A percentile compares a stretch with the other conserved stretches of the same genome.
phyloP scores from a whole-genome alignment of 2,888 invertebrate genomes.

The Cremastinae sp. region DNA sequence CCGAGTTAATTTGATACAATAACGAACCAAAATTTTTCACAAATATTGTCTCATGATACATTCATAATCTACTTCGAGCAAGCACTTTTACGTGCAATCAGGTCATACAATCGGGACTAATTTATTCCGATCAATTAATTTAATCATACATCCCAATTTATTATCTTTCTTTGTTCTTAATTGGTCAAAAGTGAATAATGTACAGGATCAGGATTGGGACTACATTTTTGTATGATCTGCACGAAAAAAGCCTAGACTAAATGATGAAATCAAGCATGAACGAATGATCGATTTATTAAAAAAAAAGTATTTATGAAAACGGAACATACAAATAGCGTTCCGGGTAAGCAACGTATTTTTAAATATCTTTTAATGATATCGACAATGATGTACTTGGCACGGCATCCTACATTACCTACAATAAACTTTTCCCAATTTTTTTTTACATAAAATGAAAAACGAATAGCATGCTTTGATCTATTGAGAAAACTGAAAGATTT shows the following conservation, averaged over 20 bases:
- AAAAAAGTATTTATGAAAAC: not conserved
- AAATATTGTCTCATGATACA: constrained; percentile 18
- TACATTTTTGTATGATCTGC: constrained; percentile 6
- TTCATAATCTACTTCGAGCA: constrained; percentile 25
- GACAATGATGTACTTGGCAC: constrained; percentile 73
- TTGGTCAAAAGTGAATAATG: constrained; percentile 27
- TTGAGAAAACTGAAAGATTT: not conserved
- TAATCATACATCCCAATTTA: no score
- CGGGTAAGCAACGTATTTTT: constrained; percentile 2
- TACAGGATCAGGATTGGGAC: constrained; percentile 15
- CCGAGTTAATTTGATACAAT: no score
- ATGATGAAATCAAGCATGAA: constrained; percentile 18
- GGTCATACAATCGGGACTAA: constrained; percentile 76
- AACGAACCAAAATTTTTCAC: constrained; percentile 35
- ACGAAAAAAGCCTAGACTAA: constrained; percentile 12
- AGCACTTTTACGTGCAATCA: constrained; percentile 73
- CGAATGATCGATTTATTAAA: constrained; percentile 26
- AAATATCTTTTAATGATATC: constrained; percentile 10
- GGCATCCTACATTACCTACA: constrained; percentile 70
- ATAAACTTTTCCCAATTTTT: constrained; percentile 8
- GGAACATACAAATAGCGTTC: not conserved
- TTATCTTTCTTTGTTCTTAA: constrained; percentile 6
- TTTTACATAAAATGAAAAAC: not conserved
- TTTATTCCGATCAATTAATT: no score
- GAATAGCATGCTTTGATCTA: not conserved